A percentile compares a stretch with the other conserved stretches of the same genome.
Conservation (phyloP, 2,888 invertebrate species). For the Pheosia gnoma region DNA sequence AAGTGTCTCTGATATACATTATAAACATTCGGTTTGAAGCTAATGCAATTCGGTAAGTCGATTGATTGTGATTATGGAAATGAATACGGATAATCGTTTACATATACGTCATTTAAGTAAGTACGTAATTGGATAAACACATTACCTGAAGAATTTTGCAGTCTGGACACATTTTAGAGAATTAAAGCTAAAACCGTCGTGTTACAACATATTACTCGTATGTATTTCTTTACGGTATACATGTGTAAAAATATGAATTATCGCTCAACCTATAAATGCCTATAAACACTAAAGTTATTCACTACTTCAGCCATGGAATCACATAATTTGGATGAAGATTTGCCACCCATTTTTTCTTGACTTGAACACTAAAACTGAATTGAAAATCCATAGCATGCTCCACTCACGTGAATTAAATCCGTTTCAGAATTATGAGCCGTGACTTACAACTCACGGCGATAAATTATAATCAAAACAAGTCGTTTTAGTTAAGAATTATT, state of each 20-base stretch:
- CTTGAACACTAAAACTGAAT: slow-evolving; percentile 2
- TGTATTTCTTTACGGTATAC: no score
- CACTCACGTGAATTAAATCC: slow-evolving; percentile 25
- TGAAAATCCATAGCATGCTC: slow-evolving; percentile 23
- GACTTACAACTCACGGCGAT: slow-evolving; percentile 22
- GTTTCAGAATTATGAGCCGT: slow-evolving; percentile 27
- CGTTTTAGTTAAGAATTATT: neutral
- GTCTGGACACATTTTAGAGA: no score
- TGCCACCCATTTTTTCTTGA: neutral
- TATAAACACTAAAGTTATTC: neutral
- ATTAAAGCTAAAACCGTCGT: no score
- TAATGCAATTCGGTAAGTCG: neutral
- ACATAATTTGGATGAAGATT: neutral
- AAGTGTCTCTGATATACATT: slow-evolving; percentile 6
- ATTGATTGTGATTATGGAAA: no score
- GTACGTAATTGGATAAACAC: no score
- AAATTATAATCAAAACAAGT: slow-evolving; percentile 16
- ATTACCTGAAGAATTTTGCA: no score
- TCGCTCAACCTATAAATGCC: no score
- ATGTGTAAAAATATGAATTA: no score
- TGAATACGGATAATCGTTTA: no score
- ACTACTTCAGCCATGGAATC: neutral
- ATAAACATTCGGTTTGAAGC: neutral
- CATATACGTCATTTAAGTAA: no score
- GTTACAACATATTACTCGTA: no score